A percentile compares a stretch with the other conserved stretches of the same genome.
These are phyloP conservation scores for Sylvia atricapilla DNA, from an alignment of 2,113 vertebrate genomes.

Conservation along the genomic window DNA sequence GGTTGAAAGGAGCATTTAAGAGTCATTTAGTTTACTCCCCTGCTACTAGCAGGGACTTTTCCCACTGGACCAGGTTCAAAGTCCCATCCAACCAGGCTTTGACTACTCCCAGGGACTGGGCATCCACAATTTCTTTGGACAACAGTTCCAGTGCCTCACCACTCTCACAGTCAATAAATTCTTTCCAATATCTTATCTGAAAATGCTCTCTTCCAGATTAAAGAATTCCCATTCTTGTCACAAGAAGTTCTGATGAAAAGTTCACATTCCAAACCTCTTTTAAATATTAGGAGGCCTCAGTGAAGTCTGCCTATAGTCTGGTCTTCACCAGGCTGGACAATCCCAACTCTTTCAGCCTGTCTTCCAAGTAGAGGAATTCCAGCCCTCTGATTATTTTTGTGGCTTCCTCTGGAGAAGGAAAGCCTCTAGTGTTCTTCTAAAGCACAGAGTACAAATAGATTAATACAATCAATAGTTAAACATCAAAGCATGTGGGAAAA, in stretches of 20 bases:
- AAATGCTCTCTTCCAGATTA: neutral
- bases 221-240: neutral
- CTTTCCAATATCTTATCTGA: neutral
- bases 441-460: neutral
- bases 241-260: neutral
- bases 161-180: neutral
- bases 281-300: neutral
- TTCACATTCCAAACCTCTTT: too few relatives aligned
- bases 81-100: neutral
- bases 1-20: neutral
- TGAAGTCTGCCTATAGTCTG: accelerated
- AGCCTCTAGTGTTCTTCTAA: neutral
- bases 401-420: neutral
- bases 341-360: accelerated
- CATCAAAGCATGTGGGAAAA: neutral
- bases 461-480: neutral
- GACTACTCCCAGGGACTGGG: accelerated
- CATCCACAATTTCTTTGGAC: neutral
- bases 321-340: neutral
- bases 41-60: neutral
- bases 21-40: neutral
- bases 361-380: accelerated
- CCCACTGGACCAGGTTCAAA: neutral
- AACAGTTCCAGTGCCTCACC: neutral
- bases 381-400: neutral